Evolutionary conservation across 2,888 invertebrate genomes (phyloP).

Genomic region (Chaitophorus viminalis): DNA sequence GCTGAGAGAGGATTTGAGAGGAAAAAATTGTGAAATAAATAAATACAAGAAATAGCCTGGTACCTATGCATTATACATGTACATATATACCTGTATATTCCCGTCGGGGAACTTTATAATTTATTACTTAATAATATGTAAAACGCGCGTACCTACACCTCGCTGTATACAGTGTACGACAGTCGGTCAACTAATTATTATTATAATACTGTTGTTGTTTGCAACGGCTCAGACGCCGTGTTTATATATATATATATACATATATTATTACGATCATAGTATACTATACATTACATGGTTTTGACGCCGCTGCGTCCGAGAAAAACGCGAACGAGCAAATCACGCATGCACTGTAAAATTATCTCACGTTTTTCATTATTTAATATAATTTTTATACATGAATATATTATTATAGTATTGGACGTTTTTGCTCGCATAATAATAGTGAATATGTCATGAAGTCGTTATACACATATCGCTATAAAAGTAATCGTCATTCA

Average conservation of each 20-base stretch:
- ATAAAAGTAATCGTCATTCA: too few relatives aligned
- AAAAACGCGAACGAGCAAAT: too few relatives aligned
- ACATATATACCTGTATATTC: neutral
- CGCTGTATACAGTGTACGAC: slow-evolving; percentile 12
- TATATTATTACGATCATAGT: neutral
- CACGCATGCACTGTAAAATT: too few relatives aligned
- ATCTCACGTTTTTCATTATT: too few relatives aligned
- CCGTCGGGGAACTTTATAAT: slow-evolving; percentile 35
- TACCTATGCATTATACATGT: neutral
- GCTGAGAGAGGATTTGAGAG: neutral
- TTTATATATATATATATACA: neutral
- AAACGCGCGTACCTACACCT: slow-evolving; percentile 4
- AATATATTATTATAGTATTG: too few relatives aligned
- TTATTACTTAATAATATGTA: slow-evolving; percentile 39
- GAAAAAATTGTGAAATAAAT: slow-evolving; percentile 20
- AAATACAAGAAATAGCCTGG: slow-evolving; percentile 8
- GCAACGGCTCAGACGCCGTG: neutral
- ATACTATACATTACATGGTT: neutral
- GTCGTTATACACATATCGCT: too few relatives aligned
- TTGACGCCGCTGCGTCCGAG: too few relatives aligned
- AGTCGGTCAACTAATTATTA: slow-evolving; percentile 14
- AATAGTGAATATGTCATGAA: too few relatives aligned
- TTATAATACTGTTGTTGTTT: neutral
- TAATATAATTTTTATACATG: too few relatives aligned
- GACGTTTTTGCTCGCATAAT: too few relatives aligned